Percentiles rank a stretch among this genome's conserved stretches.
Evolutionary conservation across 2,113 vertebrate genomes (phyloP).

Genomic region (Puffinus mauretanicus): DNA sequence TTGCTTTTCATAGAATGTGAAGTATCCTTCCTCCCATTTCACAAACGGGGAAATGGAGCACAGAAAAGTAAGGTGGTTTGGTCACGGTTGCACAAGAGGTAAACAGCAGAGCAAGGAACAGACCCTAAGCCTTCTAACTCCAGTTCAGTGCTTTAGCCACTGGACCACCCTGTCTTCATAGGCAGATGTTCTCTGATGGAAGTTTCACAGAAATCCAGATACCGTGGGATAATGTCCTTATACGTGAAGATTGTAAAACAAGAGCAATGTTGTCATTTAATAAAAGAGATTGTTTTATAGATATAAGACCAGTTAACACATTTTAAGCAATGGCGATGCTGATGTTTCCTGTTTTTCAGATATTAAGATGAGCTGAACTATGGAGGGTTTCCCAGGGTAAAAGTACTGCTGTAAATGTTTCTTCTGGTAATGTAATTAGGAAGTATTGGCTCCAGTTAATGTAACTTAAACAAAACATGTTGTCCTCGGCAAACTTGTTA

Average conservation of each 20-base stretch:
- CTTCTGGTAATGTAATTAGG: slow-evolving; percentile 81
- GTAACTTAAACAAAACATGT: slow-evolving; percentile 79
- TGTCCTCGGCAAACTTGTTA: slow-evolving; percentile 74
- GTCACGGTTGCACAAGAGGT: neutral
- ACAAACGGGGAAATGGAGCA: neutral
- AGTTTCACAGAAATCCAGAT: neutral
- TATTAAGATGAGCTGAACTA: slow-evolving; percentile 59
- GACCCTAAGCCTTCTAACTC: neutral
- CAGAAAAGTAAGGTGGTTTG: neutral
- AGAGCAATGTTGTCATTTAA: slow-evolving; percentile 52
- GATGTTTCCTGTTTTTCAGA: slow-evolving; percentile 58
- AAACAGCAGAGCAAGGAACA: neutral
- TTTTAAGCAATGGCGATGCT: slow-evolving; percentile 58
- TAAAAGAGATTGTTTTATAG: slow-evolving; percentile 44
- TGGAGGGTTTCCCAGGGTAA: slow-evolving; percentile 61
- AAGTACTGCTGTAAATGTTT: slow-evolving; percentile 63
- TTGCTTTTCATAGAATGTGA: neutral
- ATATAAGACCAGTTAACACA: slow-evolving; percentile 46
- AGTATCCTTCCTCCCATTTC: neutral
- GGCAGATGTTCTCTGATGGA: neutral
- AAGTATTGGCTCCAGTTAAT: slow-evolving; percentile 75
- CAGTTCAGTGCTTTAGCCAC: neutral
- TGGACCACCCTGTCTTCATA: neutral
- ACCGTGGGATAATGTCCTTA: neutral
- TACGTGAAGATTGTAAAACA: neutral